These are phyloP conservation scores for Mus spretus DNA, from an alignment of 2,797 vertebrate genomes.

Conservation along the genomic window DNA sequence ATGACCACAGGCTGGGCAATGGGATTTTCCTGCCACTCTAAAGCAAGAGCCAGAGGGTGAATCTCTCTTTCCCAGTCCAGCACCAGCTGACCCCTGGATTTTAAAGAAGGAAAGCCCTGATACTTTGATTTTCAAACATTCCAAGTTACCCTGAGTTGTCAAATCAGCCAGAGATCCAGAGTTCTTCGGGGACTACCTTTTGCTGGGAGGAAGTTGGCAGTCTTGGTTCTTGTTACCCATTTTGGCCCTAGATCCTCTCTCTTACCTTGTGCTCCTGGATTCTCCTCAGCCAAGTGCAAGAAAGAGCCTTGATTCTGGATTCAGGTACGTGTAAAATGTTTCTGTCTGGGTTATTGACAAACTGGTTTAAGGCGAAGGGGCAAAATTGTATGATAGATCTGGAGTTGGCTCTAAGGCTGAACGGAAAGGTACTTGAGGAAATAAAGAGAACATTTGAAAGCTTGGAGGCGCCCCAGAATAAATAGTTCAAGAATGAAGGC, in stretches of 20 bases:
- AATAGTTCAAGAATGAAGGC: slow-evolving; percentile 17
- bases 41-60: neutral
- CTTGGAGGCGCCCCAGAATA: slow-evolving; percentile 52
- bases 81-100: slow-evolving; percentile 10
- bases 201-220: neutral
- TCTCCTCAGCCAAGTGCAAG: neutral
- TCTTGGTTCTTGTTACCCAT: neutral
- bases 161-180: neutral
- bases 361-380: neutral
- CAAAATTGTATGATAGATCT: neutral
- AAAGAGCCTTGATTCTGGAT: slow-evolving; percentile 50
- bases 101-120: slow-evolving; percentile 40
- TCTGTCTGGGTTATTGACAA: slow-evolving; percentile 51
- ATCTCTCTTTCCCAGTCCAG: neutral
- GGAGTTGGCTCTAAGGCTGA: neutral
- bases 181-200: neutral
- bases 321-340: slow-evolving; percentile 74
- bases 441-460: slow-evolving; percentile 28
- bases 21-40: slow-evolving; percentile 40
- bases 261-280: neutral
- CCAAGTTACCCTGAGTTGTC: slow-evolving; percentile 60
- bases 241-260: neutral
- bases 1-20: fast-evolving
- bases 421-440: neutral
- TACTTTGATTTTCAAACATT: slow-evolving; percentile 60